Evolutionary conservation across 2,888 invertebrate species (phyloP).

Genomic region (Carterocephalus palaemon): DNA sequence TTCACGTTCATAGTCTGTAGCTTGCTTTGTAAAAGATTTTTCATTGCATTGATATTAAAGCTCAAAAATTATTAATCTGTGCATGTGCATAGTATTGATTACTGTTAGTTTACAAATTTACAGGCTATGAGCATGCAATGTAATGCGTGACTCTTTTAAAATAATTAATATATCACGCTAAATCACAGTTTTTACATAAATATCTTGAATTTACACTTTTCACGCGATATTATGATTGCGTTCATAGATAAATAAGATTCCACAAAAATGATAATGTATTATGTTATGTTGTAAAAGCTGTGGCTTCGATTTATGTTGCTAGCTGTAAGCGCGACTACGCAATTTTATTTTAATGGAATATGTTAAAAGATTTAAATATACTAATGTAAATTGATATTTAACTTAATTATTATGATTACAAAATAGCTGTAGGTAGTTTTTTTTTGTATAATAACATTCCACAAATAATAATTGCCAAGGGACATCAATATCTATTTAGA

Average conservation of each 20-base stretch:
- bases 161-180: constrained; percentile 47
- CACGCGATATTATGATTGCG: constrained; percentile 32
- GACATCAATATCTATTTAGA: too few species aligned
- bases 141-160: constrained; percentile 14
- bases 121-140: constrained; percentile 1
- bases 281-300: constrained; percentile 56
- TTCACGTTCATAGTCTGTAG: neutral
- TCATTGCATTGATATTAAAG: neutral
- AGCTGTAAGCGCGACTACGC: constrained; percentile 48
- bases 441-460: constrained; percentile 19
- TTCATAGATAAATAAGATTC: constrained; percentile 24
- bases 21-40: neutral
- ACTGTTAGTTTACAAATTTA: neutral
- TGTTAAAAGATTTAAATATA: constrained; percentile 10
- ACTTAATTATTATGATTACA: constrained; percentile 13
- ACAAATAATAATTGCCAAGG: neutral
- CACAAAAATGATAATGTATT: constrained; percentile 20
- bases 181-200: constrained; percentile 68
- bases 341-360: constrained; percentile 20
- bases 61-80: neutral
- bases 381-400: constrained; percentile 15
- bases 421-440: constrained; percentile 25
- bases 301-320: constrained; percentile 49
- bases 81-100: neutral
- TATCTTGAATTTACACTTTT: constrained; percentile 32